A percentile compares a stretch with the other conserved stretches of the same genome.
Evolutionary conservation across 1,140 invertebrate genomes (phyloP).

Genomic region (Notospermus geniculatus): DNA sequence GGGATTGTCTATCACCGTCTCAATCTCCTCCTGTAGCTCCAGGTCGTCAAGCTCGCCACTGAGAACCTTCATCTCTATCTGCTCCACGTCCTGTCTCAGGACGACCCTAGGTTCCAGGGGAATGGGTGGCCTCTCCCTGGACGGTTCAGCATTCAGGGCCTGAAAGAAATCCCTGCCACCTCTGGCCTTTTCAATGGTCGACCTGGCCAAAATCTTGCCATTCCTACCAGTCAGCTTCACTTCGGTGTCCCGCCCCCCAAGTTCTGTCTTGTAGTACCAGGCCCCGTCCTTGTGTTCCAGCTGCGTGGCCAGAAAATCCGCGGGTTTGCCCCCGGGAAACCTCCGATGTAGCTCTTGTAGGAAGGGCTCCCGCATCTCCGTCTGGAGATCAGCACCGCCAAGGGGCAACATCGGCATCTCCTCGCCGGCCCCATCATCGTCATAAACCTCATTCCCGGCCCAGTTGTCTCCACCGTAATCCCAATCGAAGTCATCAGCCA

Average conservation of each 20-base stretch:
- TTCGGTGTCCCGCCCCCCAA: neutral
- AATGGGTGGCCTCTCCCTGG: neutral
- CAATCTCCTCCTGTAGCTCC: neutral
- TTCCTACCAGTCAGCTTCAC: slow-evolving; percentile 8
- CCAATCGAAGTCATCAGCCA: no score
- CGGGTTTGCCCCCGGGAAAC: no score
- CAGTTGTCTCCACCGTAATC: no score
- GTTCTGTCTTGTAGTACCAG: slow-evolving; percentile 5
- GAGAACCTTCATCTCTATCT: no score
- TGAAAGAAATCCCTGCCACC: slow-evolving; percentile 1
- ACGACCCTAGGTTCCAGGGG: slow-evolving; percentile 1
- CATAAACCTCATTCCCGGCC: no score
- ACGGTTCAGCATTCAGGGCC: neutral
- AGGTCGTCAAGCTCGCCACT: neutral
- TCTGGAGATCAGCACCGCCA: no score
- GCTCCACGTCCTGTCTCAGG: neutral
- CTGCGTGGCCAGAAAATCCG: neutral
- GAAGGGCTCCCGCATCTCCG: no score
- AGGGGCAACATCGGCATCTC: no score
- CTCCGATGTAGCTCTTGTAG: no score
- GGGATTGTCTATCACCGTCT: neutral
- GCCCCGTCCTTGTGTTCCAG: neutral
- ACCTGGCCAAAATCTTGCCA: neutral
- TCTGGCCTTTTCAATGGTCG: neutral
- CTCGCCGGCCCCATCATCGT: no score